phyloP scores from a whole-genome alignment of 2,888 invertebrate genomes.

The Mechanitis messenoides region DNA sequence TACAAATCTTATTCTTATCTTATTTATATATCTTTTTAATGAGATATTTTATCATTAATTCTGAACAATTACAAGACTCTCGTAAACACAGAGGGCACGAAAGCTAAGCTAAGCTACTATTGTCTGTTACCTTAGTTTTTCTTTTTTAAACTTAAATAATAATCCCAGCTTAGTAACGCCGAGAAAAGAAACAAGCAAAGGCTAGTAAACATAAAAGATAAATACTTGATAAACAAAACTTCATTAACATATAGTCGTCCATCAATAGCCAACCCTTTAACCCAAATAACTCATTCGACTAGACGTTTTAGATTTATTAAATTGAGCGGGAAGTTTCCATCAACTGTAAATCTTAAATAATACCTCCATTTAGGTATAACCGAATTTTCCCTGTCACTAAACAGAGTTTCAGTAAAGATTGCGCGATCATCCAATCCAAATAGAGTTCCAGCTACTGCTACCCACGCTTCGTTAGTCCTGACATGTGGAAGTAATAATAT shows the following conservation, averaged over 20 bases:
- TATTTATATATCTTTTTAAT: no score
- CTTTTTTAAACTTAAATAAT: not conserved
- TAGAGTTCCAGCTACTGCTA: not conserved
- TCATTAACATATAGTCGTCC: not conserved
- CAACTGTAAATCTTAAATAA: conserved; percentile 13
- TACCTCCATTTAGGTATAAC: conserved; percentile 18
- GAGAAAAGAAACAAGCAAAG: not conserved
- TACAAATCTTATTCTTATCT: no score
- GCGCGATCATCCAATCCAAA: conserved; percentile 16
- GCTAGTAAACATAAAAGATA: not conserved
- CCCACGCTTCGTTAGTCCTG: conserved; percentile 2
- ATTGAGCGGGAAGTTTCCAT: not conserved
- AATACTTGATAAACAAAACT: not conserved
- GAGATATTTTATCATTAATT: no score
- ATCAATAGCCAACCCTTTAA: not conserved
- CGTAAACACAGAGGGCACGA: no score
- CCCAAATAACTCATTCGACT: not conserved
- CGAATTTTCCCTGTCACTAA: conserved; percentile 18
- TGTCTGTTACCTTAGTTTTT: no score
- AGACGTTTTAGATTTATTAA: conserved; percentile 4
- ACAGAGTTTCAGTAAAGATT: conserved; percentile 17
- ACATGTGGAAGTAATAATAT: conserved; percentile 1
- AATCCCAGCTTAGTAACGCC: not conserved
- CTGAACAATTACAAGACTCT: no score
- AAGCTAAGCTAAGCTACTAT: no score